Evolutionary conservation across 1,140 invertebrate genomes (phyloP), one percentile per base, ranked within the genome.

Genomic region (Lasioglossum baleicum): DNA sequence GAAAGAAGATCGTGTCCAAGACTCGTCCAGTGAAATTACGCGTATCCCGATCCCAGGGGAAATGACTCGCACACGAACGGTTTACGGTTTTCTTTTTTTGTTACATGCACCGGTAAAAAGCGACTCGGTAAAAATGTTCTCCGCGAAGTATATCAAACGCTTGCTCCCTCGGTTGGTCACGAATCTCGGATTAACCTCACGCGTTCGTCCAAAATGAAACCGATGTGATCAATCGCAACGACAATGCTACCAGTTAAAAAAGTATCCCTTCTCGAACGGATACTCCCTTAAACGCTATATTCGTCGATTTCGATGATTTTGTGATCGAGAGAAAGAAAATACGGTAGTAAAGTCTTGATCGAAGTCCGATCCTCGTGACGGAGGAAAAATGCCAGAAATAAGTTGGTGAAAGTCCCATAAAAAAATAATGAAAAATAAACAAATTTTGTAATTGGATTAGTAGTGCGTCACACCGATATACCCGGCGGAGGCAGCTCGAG

Each of bases 121-220:
- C n/a, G 8, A 44, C 8, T 8, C 4, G 44, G 31, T 65, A 40
- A 65, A 53, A 67, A 75, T 60, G 42, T 75, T 44, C 22, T 22
- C 44, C 77, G 74, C 51, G 51, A 56, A 48, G 64, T 10, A 1
- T 75, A 75, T 75, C 63, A 67, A 48, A 44, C 60, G 60, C 40
- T 20, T 40, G 22, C 60, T 56, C 26, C 20, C 64, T 74, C 65
- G 40, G 61, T 67, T 68, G 22, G 31, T 26, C 40, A 63, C 65
- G 11, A n/a, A 31, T 75, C 35, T 56, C 58, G 35, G 61, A 64
- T 40, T 10, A 1, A 31, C 35, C 11, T 15, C 26, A 15, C 60
- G 20, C 53, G 20, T 20, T 51, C 17, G 26, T 53, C 15, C 11
- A 2, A 15, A 15, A 3, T 3, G n/a, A n/a, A 56, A 20, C 20